A percentile compares a stretch with the other conserved stretches of the same genome.
Conservation (phyloP, 2,797 vertebrate species). For the Heterohyrax brucei region DNA sequence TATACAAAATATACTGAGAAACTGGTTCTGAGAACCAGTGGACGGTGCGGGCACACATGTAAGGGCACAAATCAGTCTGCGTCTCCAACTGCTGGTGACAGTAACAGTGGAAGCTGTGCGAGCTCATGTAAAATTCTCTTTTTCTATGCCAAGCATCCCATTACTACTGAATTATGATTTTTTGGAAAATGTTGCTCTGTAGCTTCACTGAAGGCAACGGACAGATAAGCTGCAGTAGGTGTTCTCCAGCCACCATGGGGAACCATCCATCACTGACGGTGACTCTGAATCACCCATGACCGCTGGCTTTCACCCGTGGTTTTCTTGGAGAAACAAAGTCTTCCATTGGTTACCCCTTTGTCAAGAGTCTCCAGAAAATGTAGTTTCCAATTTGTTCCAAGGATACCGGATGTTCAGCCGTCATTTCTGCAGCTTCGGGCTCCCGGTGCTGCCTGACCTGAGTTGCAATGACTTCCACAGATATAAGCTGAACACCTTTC, state of each 20-base stretch:
- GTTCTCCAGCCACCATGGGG: neutral
- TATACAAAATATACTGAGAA: slow-evolving; percentile 24
- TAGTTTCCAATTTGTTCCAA: slow-evolving; percentile 36
- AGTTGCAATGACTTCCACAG: neutral
- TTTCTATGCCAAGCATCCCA: neutral
- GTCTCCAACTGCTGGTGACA: neutral
- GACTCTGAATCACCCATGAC: neutral
- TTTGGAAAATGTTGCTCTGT: slow-evolving; percentile 11
- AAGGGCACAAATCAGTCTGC: neutral
- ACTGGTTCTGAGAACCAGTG: slow-evolving; percentile 30
- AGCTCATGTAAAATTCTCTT: neutral
- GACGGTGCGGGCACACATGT: neutral
- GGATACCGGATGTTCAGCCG: neutral
- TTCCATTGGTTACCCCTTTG: neutral
- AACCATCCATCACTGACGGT: neutral
- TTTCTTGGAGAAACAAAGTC: slow-evolving; percentile 65
- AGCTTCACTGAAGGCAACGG: slow-evolving; percentile 32
- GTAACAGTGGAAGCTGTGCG: neutral
- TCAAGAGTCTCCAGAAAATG: neutral
- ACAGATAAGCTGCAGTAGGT: neutral
- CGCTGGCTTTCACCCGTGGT: slow-evolving; percentile 39
- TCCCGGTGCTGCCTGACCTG: neutral
- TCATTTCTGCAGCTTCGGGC: slow-evolving; percentile 3
- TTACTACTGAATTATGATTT: slow-evolving; percentile 30
- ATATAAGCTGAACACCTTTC: neutral